Base-by-base conservation (phyloP, 1,140 invertebrate species). In the Drosophila mayri region DNA sequence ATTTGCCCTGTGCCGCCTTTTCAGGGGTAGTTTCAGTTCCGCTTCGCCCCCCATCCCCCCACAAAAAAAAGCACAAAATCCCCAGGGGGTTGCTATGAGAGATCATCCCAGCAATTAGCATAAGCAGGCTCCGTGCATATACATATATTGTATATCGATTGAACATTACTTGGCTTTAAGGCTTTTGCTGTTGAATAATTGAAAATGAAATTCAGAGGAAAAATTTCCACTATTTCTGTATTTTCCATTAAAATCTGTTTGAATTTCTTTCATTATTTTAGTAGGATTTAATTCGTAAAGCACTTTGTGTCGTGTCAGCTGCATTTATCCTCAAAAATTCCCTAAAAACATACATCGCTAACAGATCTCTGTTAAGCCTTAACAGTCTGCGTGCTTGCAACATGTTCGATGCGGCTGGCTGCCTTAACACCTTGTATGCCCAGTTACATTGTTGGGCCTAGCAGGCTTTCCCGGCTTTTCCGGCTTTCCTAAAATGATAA, bases 71-170 rank as follows among this genome's bases (percentile, higher is more conserved):
- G 5, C 8, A 1, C n/a, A 1, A 20, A 22, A 11, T 16, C 35
- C 52, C 32, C 50, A 22, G 11, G n/a, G 35, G 62, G 44, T 16
- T 35, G 61, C 41, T 22, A 46, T 55, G 52, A 40, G 38, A 63
- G 77, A 78, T 84, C 83, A 83, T 83, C 81, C 44, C 54, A 38
- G 35, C 81, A 83, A 84, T 84, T 83, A 83, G 76, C 81, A 83
- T 83, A 84, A 83, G 72, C 71, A 57, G 43, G 12, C 50, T 25
- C 8, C 25, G 18, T 8, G 6, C 20, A 9, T 18, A 50, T n/a
- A 8, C 11, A 18, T n/a, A 35, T 35, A 52, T 50, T 35, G 40
- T 55, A 35, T 57, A 70, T 70, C 20, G 49, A 68, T 71, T 68
- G 63, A 37, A 11, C 18, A 54, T 54, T 16, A 20, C 16, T 30